Evolutionary conservation across 2,888 invertebrate genomes (phyloP).

Genomic region (Odontomyia ornata): DNA sequence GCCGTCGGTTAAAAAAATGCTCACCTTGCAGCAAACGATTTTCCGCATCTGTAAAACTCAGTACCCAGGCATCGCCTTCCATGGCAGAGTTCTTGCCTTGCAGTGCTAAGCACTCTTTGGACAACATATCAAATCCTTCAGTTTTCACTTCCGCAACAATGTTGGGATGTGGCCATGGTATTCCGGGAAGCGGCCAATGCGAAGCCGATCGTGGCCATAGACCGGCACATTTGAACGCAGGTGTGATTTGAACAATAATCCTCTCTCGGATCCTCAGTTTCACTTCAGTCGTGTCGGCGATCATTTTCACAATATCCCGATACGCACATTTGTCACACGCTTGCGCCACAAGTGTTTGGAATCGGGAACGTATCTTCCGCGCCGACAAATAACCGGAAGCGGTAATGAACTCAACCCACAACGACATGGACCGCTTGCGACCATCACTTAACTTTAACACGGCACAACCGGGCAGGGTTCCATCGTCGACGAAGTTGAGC

Average conservation of each 20-base stretch:
- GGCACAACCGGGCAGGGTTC: conserved; percentile 90
- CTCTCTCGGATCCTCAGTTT: conserved; percentile 89
- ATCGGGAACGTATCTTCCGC: conserved; percentile 92
- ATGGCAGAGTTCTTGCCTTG: conserved; percentile 89
- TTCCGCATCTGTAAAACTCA: conserved; percentile 92
- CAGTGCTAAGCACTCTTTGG: conserved; percentile 85
- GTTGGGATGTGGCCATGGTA: conserved; percentile 93
- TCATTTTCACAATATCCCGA: conserved; percentile 93
- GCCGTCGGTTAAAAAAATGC: conserved; percentile 44
- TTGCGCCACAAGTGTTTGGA: conserved; percentile 88
- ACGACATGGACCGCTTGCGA: conserved; percentile 94
- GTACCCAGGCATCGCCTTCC: conserved; percentile 97
- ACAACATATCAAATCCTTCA: conserved; percentile 93
- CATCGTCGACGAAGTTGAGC: conserved; percentile 97
- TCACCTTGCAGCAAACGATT: conserved; percentile 83
- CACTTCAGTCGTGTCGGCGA: conserved; percentile 94
- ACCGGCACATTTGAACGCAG: conserved; percentile 93
- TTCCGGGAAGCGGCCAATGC: conserved; percentile 92
- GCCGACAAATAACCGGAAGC: conserved; percentile 95
- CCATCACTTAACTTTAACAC: conserved; percentile 95
- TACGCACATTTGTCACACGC: conserved; percentile 95
- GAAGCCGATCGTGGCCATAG: conserved; percentile 95
- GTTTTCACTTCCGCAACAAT: conserved; percentile 93
- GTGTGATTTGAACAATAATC: conserved; percentile 93
- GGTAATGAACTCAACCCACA: conserved; percentile 98